Conservation (phyloP, 2,888 invertebrate species). For the Barypeithes pellucidus region DNA sequence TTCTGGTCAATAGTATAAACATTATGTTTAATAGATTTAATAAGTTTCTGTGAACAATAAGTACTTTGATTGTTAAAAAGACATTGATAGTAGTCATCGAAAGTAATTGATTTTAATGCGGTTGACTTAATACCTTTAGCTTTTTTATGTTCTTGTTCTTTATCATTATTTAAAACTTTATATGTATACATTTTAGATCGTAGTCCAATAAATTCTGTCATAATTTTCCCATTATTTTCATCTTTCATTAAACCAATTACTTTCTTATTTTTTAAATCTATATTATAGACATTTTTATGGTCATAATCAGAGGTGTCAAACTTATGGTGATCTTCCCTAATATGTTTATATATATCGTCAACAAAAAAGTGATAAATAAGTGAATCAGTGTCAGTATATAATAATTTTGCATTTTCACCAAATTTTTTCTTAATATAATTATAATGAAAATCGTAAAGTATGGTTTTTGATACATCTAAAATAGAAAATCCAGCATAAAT, state of each 20-base stretch:
- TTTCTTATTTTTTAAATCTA: conserved; percentile 24
- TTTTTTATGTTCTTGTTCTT: background rate
- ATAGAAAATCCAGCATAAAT: conserved; percentile 28
- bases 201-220: conserved; percentile 36
- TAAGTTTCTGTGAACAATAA: background rate
- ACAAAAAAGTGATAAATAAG: conserved; percentile 37
- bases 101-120: conserved; percentile 10
- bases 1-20: conserved; percentile 1
- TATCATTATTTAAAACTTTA: background rate
- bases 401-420: conserved; percentile 23
- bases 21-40: conserved; percentile 9
- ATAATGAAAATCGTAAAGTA: conserved; percentile 38
- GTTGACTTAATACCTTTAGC: conserved; percentile 14
- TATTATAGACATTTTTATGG: conserved; percentile 22
- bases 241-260: conserved; percentile 32
- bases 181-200: conserved; percentile 33
- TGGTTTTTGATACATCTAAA: conserved; percentile 35
- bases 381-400: conserved; percentile 28
- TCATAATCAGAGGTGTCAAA: conserved; percentile 30
- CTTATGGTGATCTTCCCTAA: conserved; percentile 11
- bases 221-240: conserved; percentile 30
- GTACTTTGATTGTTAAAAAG: conserved; percentile 1
- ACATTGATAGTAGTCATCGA: conserved; percentile 29
- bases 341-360: conserved; percentile 34
- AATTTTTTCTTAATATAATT: conserved; percentile 26